Base-by-base conservation (phyloP, 2,888 invertebrate genomes). In the Philopedon plagiatum region DNA sequence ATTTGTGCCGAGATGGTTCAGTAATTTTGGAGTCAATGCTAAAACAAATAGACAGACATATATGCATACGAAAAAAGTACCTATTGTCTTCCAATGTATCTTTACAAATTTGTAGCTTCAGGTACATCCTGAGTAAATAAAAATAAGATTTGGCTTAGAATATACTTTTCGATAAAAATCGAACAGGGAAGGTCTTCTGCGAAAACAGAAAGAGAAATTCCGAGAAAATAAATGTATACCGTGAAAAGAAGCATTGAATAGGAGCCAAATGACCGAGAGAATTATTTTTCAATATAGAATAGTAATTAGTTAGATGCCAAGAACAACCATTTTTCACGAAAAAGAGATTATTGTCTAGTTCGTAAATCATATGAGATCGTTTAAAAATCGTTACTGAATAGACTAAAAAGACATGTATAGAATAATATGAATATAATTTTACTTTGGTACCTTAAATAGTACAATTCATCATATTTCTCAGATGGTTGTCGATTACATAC, bases 251-350 rank as follows among this genome's bases (percentile, higher is more conserved):
- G 21, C 63, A 29, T 63, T 70, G 70, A 70, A 70, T 49, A 19
- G 29, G 63, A 70, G 70, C 70, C 70, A 70, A 69, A 64, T 49
- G 64, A 19, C 39, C 63, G 34, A 44, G 19, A 19, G 32, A 64
- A 70, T 64, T 46, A 63, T 51, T 70, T 70, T 70, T 46, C 64
- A 57, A 64, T 70, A 70, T 64, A 26, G 64, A 57, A 58, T 70
- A 51, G 64, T 63, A 64, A 70, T 70, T 70, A 70, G 70, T 56
- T 58, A 26, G 58, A 64, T 46, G 63, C 46, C 46, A 62, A 21
- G 8, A 44, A 46, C 62, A 62, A 46, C 62, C 62, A 62, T 62
- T 62, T 62, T 62, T 62, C 62, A 62, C 62, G 26, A 29, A 34
- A 37, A 57, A 37, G 18, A 39, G 58, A 58, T 39, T 15, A 54